Evolutionary conservation across 1,140 invertebrate species (phyloP).

Genomic region (Onthophagus taurus): DNA sequence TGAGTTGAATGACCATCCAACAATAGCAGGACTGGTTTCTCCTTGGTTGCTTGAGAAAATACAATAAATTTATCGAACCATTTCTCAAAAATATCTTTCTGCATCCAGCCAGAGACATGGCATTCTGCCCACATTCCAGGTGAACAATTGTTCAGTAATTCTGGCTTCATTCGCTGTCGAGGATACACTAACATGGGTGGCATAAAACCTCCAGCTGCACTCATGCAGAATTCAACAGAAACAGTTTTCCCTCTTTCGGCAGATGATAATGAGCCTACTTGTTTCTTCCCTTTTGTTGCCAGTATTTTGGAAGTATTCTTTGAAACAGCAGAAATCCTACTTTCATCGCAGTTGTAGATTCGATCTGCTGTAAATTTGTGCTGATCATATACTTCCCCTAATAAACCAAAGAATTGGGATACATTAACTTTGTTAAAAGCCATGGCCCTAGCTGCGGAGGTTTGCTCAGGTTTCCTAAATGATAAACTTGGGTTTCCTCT

Average conservation of each 20-base stretch:
- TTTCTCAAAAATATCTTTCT: conserved; percentile 2
- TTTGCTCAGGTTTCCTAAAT: conserved; percentile 30
- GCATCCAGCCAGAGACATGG: background rate
- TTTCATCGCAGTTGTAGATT: too few species aligned
- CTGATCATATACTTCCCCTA: conserved; percentile 3
- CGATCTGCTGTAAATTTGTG: background rate
- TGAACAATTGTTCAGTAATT: too few species aligned
- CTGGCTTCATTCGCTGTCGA: too few species aligned
- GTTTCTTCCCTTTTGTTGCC: too few species aligned
- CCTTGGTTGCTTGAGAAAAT: too few species aligned
- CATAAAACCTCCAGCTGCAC: background rate
- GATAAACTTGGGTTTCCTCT: conserved; percentile 26
- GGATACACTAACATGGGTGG: too few species aligned
- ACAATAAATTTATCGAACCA: too few species aligned
- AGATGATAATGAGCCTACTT: too few species aligned
- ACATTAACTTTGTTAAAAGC: conserved; percentile 32
- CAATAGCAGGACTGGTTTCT: conserved; percentile 16
- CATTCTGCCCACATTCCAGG: too few species aligned
- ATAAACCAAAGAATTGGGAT: conserved; percentile 21
- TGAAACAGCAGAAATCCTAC: too few species aligned
- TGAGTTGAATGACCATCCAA: conserved; percentile 17
- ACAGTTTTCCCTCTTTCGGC: background rate
- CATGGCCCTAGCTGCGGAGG: conserved; percentile 29
- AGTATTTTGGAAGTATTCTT: too few species aligned
- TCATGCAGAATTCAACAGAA: background rate